Evolutionary conservation across 2,888 invertebrate genomes (phyloP).

Genomic region (Pachymerium ferrugineum): DNA sequence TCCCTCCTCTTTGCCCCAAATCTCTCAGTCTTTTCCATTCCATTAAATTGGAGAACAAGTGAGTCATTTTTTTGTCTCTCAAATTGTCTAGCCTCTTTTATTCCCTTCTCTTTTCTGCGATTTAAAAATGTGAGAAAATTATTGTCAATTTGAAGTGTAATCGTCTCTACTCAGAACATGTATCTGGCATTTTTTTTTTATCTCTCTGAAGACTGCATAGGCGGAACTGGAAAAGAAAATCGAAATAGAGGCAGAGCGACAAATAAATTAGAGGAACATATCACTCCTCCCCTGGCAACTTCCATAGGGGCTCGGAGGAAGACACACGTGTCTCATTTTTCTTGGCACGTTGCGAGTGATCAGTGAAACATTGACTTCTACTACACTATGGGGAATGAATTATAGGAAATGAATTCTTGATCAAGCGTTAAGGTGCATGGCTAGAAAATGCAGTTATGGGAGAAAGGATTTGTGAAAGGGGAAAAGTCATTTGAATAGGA

Average conservation of each 20-base stretch:
- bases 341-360: neutral
- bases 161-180: no score
- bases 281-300: neutral
- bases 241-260: neutral
- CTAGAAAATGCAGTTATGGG: neutral
- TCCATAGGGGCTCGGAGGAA: neutral
- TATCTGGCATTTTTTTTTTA: neutral
- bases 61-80: neutral
- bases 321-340: neutral
- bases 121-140: neutral
- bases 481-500: neutral
- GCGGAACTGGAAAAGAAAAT: neutral
- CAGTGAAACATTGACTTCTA: neutral
- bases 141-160: neutral
- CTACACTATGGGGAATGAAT: neutral
- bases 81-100: neutral
- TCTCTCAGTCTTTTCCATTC: neutral
- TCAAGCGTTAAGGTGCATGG: neutral
- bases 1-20: neutral
- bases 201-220: neutral
- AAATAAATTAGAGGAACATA: neutral
- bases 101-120: neutral
- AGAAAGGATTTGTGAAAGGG: neutral
- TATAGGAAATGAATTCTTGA: neutral
- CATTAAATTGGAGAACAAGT: neutral